Evolutionary conservation across 1,140 invertebrate species (phyloP).

Genomic region (Bombus turneri): DNA sequence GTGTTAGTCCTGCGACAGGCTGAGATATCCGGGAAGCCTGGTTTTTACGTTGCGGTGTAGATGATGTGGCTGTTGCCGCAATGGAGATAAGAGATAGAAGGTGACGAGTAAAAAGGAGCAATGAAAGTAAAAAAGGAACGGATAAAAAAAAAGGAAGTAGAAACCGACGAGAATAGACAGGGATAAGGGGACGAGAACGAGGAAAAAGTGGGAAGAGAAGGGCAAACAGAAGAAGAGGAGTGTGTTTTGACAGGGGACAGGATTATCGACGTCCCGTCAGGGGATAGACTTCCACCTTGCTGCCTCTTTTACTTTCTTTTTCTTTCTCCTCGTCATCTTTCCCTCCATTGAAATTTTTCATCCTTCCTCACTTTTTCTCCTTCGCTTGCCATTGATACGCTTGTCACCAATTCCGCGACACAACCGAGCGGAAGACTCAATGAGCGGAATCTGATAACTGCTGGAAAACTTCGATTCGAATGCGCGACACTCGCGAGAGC

Average conservation of each 20-base stretch:
- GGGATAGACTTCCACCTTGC: constrained; percentile 43
- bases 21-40: constrained; percentile 32
- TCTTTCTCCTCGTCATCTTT: neutral
- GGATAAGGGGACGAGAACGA: neutral
- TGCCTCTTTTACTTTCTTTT: constrained; percentile 19
- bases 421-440: constrained; percentile 54
- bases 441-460: constrained; percentile 60
- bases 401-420: constrained; percentile 50
- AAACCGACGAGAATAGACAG: constrained; percentile 20
- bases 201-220: neutral
- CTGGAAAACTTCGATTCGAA: constrained; percentile 31
- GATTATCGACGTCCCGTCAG: constrained; percentile 70
- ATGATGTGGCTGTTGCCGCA: constrained; percentile 24
- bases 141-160: neutral
- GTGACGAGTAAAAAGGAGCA: constrained; percentile 19
- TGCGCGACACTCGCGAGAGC: neutral
- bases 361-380: neutral
- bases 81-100: constrained; percentile 42
- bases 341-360: neutral
- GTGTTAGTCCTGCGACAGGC: constrained; percentile 58
- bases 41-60: constrained; percentile 34
- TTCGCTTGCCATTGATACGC: constrained; percentile 50
- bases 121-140: constrained; percentile 11
- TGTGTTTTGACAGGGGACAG: constrained; percentile 68
- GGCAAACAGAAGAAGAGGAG: constrained; percentile 44